phyloP scores from a whole-genome alignment of 2,888 invertebrate genomes.

The Rugalucina vietnamica region DNA sequence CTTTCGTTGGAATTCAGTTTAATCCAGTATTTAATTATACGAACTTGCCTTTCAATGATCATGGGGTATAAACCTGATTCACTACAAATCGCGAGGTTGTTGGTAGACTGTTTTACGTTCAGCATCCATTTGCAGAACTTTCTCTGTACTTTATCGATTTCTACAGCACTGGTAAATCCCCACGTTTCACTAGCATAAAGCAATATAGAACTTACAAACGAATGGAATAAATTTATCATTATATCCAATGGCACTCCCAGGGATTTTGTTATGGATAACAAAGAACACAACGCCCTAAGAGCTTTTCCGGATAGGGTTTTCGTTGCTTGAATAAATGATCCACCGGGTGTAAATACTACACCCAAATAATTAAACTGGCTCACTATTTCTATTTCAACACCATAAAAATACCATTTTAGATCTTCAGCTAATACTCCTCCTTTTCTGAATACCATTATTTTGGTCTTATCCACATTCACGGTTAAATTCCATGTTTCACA shows the following conservation, averaged over 20 bases:
- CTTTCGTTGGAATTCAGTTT: not conserved
- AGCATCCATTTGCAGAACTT: constrained; percentile 8
- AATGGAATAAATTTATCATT: not conserved
- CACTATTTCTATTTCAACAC: no score
- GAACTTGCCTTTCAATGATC: not conserved
- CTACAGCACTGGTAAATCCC: not conserved
- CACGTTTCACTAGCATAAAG: not conserved
- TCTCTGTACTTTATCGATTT: no score
- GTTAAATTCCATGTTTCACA: no score
- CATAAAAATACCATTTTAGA: no score
- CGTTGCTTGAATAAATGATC: no score
- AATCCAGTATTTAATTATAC: constrained; percentile 6
- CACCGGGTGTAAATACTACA: no score
- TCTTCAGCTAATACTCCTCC: no score
- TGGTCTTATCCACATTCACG: no score
- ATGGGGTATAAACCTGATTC: constrained; percentile 27
- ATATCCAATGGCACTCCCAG: not conserved
- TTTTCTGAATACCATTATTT: no score
- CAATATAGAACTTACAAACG: not conserved
- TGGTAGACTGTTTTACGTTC: not conserved
- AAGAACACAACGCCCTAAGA: not conserved
- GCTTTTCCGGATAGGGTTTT: no score
- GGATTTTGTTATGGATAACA: not conserved
- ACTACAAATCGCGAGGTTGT: not conserved
- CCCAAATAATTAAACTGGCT: no score